Percentiles rank a stretch among this genome's conserved stretches.
These are phyloP conservation scores for Ennomos quercinarius DNA, from an alignment of 2,888 invertebrate species.

Conservation along the genomic window DNA sequence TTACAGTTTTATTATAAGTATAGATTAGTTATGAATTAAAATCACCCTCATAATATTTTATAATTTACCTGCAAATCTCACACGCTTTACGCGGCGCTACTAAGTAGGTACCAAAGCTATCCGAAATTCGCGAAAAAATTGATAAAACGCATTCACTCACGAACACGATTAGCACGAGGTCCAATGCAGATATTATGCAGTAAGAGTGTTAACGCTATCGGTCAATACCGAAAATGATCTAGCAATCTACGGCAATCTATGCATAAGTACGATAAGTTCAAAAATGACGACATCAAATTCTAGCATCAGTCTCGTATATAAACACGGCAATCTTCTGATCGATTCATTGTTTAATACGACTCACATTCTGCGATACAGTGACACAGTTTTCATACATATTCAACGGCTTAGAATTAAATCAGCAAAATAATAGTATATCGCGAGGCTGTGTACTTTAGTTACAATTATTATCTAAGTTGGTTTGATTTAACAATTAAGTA, in stretches of 20 bases:
- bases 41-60: no score
- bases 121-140: no score
- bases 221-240: constrained; percentile 29
- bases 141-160: no score
- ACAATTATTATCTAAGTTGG: neutral
- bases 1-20: no score
- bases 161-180: no score
- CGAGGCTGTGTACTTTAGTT: neutral
- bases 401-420: constrained; percentile 7
- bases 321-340: constrained; percentile 24
- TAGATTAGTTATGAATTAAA: no score
- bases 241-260: constrained; percentile 22
- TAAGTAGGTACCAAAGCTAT: no score
- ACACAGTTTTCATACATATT: constrained; percentile 26
- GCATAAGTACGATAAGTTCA: constrained; percentile 11
- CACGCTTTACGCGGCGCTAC: no score
- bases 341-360: constrained; percentile 23
- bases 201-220: constrained; percentile 19
- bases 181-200: constrained; percentile 8
- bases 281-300: constrained; percentile 15
- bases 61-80: no score
- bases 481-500: neutral
- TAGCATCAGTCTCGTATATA: constrained; percentile 33
- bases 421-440: no score
- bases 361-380: constrained; percentile 25